phyloP scores from a whole-genome alignment of 2,113 vertebrate genomes.

The Amphilophus citrinellus region DNA sequence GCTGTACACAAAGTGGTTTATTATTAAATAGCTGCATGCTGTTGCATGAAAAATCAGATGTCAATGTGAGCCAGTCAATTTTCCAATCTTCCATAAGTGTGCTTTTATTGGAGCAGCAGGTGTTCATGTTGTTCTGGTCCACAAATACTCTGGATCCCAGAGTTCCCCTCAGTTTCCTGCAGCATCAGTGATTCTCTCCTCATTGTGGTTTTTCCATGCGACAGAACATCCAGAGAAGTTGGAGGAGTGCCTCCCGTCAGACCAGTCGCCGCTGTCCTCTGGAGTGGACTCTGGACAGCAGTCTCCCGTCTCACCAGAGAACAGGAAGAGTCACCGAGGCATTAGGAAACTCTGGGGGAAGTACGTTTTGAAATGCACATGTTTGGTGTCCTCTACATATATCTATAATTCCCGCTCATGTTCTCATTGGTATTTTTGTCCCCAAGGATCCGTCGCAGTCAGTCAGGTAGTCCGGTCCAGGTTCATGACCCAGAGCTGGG shows the following conservation, averaged over 20 bases:
- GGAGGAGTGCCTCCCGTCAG: conserved; percentile 81
- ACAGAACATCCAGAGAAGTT: conserved; percentile 85
- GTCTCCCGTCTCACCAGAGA: conserved; percentile 88
- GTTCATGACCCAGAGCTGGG: conserved; percentile 85
- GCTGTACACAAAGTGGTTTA: accelerated
- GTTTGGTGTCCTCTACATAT: background rate
- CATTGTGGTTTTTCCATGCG: background rate
- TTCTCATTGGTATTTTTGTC: background rate
- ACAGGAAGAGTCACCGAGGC: conserved; percentile 90
- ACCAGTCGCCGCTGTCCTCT: conserved; percentile 88
- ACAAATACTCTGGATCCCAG: background rate
- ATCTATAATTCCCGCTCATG: background rate
- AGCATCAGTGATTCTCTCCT: background rate
- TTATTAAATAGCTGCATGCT: background rate
- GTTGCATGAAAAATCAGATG: background rate
- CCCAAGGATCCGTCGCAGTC: conserved; percentile 92
- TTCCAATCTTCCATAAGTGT: background rate
- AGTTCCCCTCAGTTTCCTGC: background rate
- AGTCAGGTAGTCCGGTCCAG: conserved; percentile 91
- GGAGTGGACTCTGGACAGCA: conserved; percentile 88
- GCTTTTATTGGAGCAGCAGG: background rate
- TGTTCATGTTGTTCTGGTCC: background rate
- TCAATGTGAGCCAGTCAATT: background rate
- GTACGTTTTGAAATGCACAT: conserved; percentile 81
- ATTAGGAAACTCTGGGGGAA: conserved; percentile 97